Evolutionary conservation across 1,140 invertebrate genomes (phyloP).

Genomic region (Sesamia nonagrioides): DNA sequence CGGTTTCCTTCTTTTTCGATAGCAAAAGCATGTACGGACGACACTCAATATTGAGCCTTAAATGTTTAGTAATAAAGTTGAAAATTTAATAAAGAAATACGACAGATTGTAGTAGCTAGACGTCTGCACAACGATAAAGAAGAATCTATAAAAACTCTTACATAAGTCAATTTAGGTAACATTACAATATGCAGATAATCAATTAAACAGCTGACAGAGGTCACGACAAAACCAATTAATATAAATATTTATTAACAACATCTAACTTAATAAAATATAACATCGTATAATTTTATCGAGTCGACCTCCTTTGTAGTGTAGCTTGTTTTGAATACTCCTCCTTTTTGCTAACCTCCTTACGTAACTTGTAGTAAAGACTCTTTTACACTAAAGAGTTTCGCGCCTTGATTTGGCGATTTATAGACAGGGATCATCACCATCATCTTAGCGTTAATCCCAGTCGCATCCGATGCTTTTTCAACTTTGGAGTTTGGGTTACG

Average conservation of each 20-base stretch:
- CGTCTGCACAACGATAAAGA: too few relatives aligned
- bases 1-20: not conserved
- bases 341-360: not conserved
- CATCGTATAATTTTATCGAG: constrained; percentile 1
- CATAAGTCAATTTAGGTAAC: not conserved
- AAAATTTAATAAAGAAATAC: too few relatives aligned
- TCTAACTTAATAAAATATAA: not conserved
- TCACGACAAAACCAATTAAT: constrained; percentile 8
- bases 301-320: not conserved
- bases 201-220: not conserved
- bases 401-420: not conserved
- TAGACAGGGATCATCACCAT: too few relatives aligned
- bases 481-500: too few relatives aligned
- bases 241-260: constrained; percentile 10
- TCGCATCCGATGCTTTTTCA: too few relatives aligned
- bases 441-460: too few relatives aligned
- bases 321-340: not conserved
- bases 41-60: too few relatives aligned
- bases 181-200: not conserved
- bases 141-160: not conserved
- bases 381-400: not conserved
- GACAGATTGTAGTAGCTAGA: too few relatives aligned
- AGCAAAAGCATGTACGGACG: not conserved
- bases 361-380: not conserved
- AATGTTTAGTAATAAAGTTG: too few relatives aligned